Conservation (phyloP, 2,797 vertebrate genomes). For the Cichlasoma orientale region DNA sequence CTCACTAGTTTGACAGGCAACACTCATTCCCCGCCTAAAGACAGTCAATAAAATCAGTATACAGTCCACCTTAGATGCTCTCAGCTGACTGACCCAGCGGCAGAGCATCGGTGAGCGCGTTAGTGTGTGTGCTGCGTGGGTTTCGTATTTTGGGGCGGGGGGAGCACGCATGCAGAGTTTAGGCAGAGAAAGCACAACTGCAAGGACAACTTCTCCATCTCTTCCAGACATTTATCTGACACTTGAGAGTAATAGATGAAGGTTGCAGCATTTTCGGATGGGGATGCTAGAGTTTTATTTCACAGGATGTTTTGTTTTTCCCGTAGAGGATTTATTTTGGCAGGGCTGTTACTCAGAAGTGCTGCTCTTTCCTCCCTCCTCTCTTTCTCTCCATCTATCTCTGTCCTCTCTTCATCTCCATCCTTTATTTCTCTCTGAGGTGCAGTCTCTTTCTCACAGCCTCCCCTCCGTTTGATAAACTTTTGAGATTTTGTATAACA, state of each 20-base stretch:
- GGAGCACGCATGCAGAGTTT: slow-evolving; percentile 51
- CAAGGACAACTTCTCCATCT: slow-evolving; percentile 75
- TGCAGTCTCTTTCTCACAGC: slow-evolving; percentile 55
- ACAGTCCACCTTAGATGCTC: slow-evolving; percentile 40
- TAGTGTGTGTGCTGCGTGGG: slow-evolving; percentile 11
- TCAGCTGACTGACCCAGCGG: slow-evolving; percentile 46
- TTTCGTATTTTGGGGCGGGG: background rate
- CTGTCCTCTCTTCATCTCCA: slow-evolving; percentile 71
- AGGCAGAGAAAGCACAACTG: slow-evolving; percentile 61
- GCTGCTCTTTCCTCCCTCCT: slow-evolving; percentile 67
- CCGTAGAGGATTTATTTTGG: slow-evolving; percentile 74
- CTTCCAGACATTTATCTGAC: slow-evolving; percentile 74
- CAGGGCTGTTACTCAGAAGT: slow-evolving; percentile 73
- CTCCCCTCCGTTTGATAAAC: slow-evolving; percentile 76
- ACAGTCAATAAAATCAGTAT: slow-evolving; percentile 63
- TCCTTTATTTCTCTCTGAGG: slow-evolving; percentile 72
- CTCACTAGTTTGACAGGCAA: slow-evolving; percentile 61
- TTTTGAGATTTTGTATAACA: slow-evolving; percentile 77
- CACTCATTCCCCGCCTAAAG: slow-evolving; percentile 53
- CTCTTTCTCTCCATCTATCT: slow-evolving; percentile 74
- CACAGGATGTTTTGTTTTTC: slow-evolving; percentile 78
- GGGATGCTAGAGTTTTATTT: slow-evolving; percentile 75
- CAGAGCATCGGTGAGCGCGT: slow-evolving; percentile 33
- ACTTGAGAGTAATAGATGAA: slow-evolving; percentile 75
- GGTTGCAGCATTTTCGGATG: slow-evolving; percentile 73